A percentile compares a stretch with the other conserved stretches of the same genome.
These are phyloP conservation scores for Hippasteria phrygiana DNA, from an alignment of 53 echinoderm and acorn worm genomes.

Conservation along the genomic window DNA sequence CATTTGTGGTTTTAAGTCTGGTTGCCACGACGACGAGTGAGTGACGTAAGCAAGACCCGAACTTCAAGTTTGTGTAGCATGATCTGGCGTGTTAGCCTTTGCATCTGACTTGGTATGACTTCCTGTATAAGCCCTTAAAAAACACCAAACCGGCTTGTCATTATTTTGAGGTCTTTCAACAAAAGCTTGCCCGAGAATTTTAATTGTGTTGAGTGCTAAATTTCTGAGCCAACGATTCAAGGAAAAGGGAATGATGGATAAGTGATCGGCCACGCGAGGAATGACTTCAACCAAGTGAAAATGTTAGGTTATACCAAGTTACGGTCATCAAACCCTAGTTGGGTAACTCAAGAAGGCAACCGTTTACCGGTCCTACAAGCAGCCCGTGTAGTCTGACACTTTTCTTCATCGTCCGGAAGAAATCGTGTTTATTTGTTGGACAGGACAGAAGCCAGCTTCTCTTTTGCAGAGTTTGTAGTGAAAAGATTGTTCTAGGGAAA, in stretches of 20 bases:
- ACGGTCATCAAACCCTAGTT: neutral
- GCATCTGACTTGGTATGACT: too few species aligned
- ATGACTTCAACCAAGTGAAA: neutral
- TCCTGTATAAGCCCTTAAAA: too few species aligned
- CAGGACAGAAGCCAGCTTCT: neutral
- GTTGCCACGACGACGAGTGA: too few species aligned
- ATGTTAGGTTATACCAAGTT: neutral
- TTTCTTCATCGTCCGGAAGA: neutral
- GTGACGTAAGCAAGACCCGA: too few species aligned
- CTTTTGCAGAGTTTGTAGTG: neutral
- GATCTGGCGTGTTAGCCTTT: too few species aligned
- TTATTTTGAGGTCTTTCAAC: too few species aligned
- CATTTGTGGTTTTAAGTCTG: too few species aligned
- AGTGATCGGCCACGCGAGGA: neutral
- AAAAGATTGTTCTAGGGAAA: neutral
- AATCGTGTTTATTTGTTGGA: constrained; percentile 41
- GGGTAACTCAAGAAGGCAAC: neutral
- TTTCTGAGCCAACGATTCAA: neutral
- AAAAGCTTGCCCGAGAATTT: too few species aligned
- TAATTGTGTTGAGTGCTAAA: neutral
- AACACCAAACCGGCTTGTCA: too few species aligned
- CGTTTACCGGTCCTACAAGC: neutral
- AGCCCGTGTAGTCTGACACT: neutral
- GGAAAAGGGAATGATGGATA: neutral
- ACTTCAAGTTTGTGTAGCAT: too few species aligned